Evolutionary conservation across 1,140 invertebrate genomes (phyloP).

Genomic region (Dreissena polymorpha): DNA sequence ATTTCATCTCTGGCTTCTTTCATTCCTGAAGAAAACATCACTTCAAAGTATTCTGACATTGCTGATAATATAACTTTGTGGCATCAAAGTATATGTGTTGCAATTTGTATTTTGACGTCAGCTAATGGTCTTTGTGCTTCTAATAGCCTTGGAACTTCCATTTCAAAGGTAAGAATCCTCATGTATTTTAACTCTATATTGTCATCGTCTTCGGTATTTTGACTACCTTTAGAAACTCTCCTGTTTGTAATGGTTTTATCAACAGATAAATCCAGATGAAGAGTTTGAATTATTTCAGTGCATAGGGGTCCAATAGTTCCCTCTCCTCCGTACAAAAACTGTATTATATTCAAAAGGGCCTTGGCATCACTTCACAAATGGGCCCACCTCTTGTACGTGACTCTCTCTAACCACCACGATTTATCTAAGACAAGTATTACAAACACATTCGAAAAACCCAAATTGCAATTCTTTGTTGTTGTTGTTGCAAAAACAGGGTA

Average conservation of each 20-base stretch:
- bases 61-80: slow-evolving; percentile 62
- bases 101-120: slow-evolving; percentile 58
- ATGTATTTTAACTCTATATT: slow-evolving; percentile 38
- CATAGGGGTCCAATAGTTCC: background rate
- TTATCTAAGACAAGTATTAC: no score
- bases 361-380: no score
- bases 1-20: slow-evolving; percentile 45
- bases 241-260: slow-evolving; percentile 36
- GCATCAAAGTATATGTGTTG: slow-evolving; percentile 51
- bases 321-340: slow-evolving; percentile 41
- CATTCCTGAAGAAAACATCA: slow-evolving; percentile 69
- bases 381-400: no score
- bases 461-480: no score
- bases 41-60: slow-evolving; percentile 63
- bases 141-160: slow-evolving; percentile 39
- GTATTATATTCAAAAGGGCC: no score
- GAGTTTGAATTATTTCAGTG: slow-evolving; percentile 34
- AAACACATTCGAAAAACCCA: no score
- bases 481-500: no score
- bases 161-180: slow-evolving; percentile 43
- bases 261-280: slow-evolving; percentile 40
- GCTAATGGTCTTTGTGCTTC: slow-evolving; percentile 44
- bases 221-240: slow-evolving; percentile 36
- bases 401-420: no score
- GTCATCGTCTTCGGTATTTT: slow-evolving; percentile 2